Base-by-base conservation (phyloP, 2,888 invertebrate species). In the Agrochola macilenta region DNA sequence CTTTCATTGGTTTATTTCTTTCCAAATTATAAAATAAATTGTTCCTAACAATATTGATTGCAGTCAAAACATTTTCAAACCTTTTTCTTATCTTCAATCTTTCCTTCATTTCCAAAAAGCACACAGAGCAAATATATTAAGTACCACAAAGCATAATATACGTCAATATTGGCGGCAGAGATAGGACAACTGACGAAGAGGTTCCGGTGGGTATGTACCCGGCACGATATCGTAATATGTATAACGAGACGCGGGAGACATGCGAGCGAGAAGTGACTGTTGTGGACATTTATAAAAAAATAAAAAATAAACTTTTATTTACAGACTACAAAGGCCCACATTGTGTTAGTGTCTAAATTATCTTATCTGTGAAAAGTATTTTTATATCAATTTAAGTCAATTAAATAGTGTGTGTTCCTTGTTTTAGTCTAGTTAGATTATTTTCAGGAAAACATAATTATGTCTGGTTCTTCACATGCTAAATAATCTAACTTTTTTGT, bases 131-230 rank as follows among this genome's bases (percentile, higher is more conserved):
- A 80, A 80, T 80, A 52, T 52, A 74, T 69, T 69, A 20, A 58
- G n/a, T 54, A 23, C 5, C 52, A 57, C 57, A 61, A 61, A 65
- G 63, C 11, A 61, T 72, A 54, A 78, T 77, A 74, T 74, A 78
- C 35, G 61, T 79, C 83, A 76, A 70, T 72, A 70, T 74, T n/a
- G 49, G 68, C 1, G 39, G 54, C 43, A 65, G 12, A 70, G 72
- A 76, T 60, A 60, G 39, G 60, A 70, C 74, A 78, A 80, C 54
- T 86, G 86, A 86, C 72, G 58, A 78, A 80, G 63, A 69, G 74
- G 68, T 80, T 80, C 68, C 76, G 78, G 66, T 39, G 64, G 20
- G 26, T 74, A 63, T 66, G 66, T 68, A 76, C 26, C 49, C 49
- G 64, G 1, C 23, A 17, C 46, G 30, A 46, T 65, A 64, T 20